These are phyloP conservation scores for Carassius gibelio DNA, from an alignment of 2,113 vertebrate genomes.

Conservation along the genomic window DNA sequence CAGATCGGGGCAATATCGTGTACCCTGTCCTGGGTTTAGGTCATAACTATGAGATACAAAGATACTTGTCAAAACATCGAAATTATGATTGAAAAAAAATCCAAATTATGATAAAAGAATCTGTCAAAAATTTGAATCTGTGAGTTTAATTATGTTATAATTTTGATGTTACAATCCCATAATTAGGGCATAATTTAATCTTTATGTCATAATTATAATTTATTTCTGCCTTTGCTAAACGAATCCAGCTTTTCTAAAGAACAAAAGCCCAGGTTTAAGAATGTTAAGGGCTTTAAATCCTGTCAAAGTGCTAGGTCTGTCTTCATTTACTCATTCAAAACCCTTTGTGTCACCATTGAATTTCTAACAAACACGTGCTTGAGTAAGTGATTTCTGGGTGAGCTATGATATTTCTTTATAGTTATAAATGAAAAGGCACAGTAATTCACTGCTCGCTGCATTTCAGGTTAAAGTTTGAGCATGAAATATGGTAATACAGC, in stretches of 20 bases:
- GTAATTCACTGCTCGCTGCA: neutral
- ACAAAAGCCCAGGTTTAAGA: neutral
- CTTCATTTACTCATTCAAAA: neutral
- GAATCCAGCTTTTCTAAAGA: neutral
- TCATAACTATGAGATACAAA: too few species aligned
- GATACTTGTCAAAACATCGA: too few species aligned
- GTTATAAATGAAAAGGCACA: neutral
- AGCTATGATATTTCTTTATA: neutral
- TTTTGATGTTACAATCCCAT: too few species aligned
- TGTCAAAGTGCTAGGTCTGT: neutral
- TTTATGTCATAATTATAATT: too few species aligned
- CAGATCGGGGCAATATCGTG: too few species aligned
- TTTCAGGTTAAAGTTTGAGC: conserved; percentile 3
- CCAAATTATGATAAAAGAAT: too few species aligned
- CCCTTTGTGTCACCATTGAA: neutral
- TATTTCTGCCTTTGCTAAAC: too few species aligned
- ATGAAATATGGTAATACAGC: neutral
- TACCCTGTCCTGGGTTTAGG: too few species aligned
- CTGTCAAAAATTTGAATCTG: too few species aligned
- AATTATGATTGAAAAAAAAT: too few species aligned
- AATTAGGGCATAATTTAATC: too few species aligned
- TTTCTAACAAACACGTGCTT: neutral
- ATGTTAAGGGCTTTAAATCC: neutral
- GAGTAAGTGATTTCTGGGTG: neutral
- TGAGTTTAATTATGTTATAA: too few species aligned